Percentiles rank a stretch among this genome's conserved stretches.
These are phyloP conservation scores for Pseudomyrmex gracilis DNA, from an alignment of 1,140 invertebrate species.

Conservation along the genomic window DNA sequence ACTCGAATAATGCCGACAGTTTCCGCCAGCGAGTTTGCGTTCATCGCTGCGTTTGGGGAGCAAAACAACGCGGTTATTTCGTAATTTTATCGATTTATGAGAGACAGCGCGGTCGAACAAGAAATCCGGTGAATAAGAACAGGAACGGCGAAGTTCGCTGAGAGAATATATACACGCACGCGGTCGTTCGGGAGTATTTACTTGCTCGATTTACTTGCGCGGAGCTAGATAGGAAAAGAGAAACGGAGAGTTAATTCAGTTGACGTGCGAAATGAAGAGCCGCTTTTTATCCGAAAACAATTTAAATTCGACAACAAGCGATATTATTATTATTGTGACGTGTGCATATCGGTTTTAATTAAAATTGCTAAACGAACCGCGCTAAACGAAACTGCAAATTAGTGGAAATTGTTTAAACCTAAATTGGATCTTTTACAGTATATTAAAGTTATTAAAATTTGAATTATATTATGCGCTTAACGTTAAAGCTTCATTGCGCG, in stretches of 20 bases:
- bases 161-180: conserved; percentile 9
- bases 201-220: too few species aligned
- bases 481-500: too few species aligned
- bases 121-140: conserved; percentile 20
- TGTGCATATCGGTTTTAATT: too few species aligned
- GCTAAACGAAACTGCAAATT: too few species aligned
- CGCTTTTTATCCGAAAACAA: background rate
- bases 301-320: too few species aligned
- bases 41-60: background rate
- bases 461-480: too few species aligned
- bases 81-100: conserved; percentile 53
- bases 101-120: conserved; percentile 14
- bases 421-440: too few species aligned
- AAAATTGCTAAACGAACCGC: too few species aligned
- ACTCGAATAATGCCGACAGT: conserved; percentile 58
- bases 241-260: conserved; percentile 14
- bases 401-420: too few species aligned
- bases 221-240: background rate
- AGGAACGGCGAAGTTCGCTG: conserved; percentile 25
- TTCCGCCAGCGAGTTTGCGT: conserved; percentile 9
- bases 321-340: too few species aligned
- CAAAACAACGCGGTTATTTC: conserved; percentile 23
- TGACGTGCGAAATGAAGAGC: background rate
- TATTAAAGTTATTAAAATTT: too few species aligned
- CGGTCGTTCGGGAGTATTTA: too few species aligned